Conservation (phyloP, 2,113 vertebrate genomes). For the Pitta sordida region DNA sequence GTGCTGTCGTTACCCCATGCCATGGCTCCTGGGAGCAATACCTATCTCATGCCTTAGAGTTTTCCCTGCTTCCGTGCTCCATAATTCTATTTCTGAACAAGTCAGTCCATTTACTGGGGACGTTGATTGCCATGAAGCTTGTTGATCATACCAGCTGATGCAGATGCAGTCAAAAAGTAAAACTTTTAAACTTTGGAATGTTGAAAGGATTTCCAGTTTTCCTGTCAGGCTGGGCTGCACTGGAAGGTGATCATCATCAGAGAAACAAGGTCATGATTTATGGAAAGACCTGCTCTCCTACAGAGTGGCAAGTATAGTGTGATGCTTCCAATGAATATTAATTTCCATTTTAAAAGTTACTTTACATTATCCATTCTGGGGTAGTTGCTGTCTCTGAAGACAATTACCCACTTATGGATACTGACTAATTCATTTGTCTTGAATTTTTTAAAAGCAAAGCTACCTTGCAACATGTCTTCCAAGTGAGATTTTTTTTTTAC, state of each 20-base stretch:
- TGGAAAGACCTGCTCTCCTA: neutral
- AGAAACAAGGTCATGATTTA: neutral
- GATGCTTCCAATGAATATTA: neutral
- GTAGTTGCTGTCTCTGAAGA: neutral
- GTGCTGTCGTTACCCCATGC: accelerated
- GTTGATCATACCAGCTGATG: neutral
- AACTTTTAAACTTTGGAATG: neutral
- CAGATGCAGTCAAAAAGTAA: neutral
- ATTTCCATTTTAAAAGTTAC: neutral
- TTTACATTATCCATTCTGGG: neutral
- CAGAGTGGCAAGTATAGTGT: neutral
- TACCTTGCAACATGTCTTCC: neutral
- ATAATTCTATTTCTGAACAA: neutral
- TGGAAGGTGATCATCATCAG: neutral
- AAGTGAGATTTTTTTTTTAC: neutral
- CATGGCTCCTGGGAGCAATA: accelerated
- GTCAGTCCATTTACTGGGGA: neutral
- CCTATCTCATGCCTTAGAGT: neutral
- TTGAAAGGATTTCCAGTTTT: neutral
- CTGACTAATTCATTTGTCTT: neutral
- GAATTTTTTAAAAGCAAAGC: neutral
- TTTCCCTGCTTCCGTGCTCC: neutral
- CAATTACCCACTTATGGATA: neutral
- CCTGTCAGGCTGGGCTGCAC: neutral
- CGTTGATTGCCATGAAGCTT: neutral